A percentile compares a stretch with the other conserved stretches of the same genome.
These are phyloP conservation scores for Picathartes gymnocephalus DNA, from an alignment of 2,113 vertebrate species.

Conservation along the genomic window DNA sequence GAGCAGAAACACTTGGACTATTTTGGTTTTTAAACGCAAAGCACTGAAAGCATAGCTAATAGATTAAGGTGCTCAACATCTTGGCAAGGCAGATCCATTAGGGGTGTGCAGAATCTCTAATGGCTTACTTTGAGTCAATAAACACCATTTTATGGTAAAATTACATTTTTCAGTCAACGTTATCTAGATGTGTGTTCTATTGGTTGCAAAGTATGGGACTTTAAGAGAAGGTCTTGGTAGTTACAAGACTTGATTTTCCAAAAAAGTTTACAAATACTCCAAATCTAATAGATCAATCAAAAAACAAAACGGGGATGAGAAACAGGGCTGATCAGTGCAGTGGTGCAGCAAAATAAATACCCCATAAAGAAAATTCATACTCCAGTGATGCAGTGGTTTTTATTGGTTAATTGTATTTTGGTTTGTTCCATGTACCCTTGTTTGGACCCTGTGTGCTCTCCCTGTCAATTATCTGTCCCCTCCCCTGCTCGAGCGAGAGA, in stretches of 20 bases:
- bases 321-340: background rate
- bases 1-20: background rate
- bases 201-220: background rate
- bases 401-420: too few relatives aligned
- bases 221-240: background rate
- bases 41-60: background rate
- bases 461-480: too few relatives aligned
- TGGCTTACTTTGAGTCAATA: background rate
- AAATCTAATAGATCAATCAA: background rate
- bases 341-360: background rate
- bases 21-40: background rate
- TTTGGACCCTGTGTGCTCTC: too few relatives aligned
- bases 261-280: background rate
- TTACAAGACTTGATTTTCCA: background rate
- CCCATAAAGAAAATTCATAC: background rate
- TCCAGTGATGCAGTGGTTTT: too few relatives aligned
- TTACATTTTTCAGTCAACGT: background rate
- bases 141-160: background rate
- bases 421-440: too few relatives aligned
- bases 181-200: background rate
- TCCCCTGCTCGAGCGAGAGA: too few relatives aligned
- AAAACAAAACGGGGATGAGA: background rate
- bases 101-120: background rate
- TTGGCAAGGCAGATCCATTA: background rate
- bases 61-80: background rate